Evolutionary conservation across 2,113 vertebrate species (phyloP).

Genomic region (Buteo buteo): DNA sequence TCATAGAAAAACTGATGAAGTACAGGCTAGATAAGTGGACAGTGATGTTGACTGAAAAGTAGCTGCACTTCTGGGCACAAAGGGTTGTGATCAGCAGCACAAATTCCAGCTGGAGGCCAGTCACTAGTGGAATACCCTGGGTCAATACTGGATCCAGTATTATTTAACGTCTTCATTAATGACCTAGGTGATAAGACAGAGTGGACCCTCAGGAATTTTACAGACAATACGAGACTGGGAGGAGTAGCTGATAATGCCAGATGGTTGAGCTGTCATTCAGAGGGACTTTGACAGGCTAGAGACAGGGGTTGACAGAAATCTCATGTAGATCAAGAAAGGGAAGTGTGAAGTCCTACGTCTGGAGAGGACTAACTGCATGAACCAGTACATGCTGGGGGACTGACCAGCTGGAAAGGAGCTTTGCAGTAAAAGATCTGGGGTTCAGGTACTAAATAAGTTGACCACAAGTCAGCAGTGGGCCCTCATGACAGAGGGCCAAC

Average conservation of each 20-base stretch:
- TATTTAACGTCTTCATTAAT: not conserved
- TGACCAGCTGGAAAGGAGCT: not conserved
- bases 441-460: not conserved
- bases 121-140: not conserved
- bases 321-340: not conserved
- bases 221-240: not conserved
- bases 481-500: not conserved
- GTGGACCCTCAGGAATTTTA: not conserved
- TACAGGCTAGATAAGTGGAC: not conserved
- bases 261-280: not conserved
- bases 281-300: not conserved
- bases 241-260: not conserved
- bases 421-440: not conserved
- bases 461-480: not conserved
- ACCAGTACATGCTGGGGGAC: fast-evolving
- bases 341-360: not conserved
- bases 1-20: not conserved
- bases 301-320: not conserved
- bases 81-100: not conserved
- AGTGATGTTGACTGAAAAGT: not conserved
- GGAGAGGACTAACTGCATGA: not conserved
- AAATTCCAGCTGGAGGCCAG: not conserved
- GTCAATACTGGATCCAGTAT: not conserved
- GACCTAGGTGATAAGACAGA: not conserved
- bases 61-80: not conserved